Base-by-base conservation (phyloP, 37 sponge, comb jelly and placozoan species). In the Hormiphora californensis region DNA sequence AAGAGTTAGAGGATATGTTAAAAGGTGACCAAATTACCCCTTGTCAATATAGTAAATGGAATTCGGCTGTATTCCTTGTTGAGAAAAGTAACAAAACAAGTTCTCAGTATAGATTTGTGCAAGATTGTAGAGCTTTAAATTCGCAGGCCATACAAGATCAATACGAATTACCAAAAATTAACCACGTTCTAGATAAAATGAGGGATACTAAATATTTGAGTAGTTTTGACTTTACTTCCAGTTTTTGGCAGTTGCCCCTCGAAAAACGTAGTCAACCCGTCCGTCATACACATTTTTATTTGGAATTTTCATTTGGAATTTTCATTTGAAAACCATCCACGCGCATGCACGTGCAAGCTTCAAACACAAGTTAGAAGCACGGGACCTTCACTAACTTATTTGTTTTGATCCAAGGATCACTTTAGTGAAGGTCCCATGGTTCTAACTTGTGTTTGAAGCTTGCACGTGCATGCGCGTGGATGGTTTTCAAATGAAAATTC, bases 21-120 rank as follows among this genome's bases (percentile, higher is more conserved):
- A 65, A 65, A 31, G 37, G 30, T 32, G 67, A 65, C 35, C 67
- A 65, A 65, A 65, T 33, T 17, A 57, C 61, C 5, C 32, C 19
- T 4, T 34, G 37, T 33, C 67, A 35, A 21, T 57, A 23, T n/a
- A 57, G 61, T 57, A n/a, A 25, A n/a, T 57, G 61, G 61, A 57
- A 57, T 17, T 25, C 27, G 27, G 22, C 22, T n/a, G 61, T 57
- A 23, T 57, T n/a, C 23, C 22, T 57, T n/a, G 61, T 57, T 25
- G 27, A 7, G 22, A 57, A 57, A n/a, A n/a, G 27, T 5, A 57
- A 57, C 23, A 57, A 11, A 59, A 27, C 25, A 21, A 5, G 22
- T 23, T 11, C 67, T 15, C 34, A 65, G 37, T 65, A 34, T 38
- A 65, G 67, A 65, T 65, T 65, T 65, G 67, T 65, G 17, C 67